These are phyloP conservation scores for Sphaeridia pumilis DNA, from an alignment of 2,888 invertebrate species.

Conservation along the genomic window DNA sequence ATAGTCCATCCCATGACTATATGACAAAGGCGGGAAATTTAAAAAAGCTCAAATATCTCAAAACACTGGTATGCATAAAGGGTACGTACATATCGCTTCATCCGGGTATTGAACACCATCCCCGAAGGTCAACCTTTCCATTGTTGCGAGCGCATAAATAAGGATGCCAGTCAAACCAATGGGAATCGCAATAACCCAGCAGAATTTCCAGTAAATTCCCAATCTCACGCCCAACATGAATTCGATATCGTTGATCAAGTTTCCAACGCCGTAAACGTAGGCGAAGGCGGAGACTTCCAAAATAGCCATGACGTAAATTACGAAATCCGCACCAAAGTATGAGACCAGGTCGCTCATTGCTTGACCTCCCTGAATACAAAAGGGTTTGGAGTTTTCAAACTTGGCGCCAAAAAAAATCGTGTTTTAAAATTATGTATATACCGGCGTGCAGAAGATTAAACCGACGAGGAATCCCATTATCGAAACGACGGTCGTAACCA, in stretches of 20 bases:
- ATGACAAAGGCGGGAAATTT: too few relatives aligned
- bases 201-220: constrained; percentile 63
- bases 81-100: too few relatives aligned
- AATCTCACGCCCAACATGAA: constrained; percentile 63
- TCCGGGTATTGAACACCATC: too few relatives aligned
- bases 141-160: constrained; percentile 42
- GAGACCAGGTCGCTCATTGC: constrained; percentile 50
- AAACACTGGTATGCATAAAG: too few relatives aligned
- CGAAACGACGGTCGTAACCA: constrained; percentile 49
- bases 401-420: too few relatives aligned
- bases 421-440: too few relatives aligned
- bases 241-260: constrained; percentile 59
- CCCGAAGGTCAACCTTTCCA: constrained; percentile 46
- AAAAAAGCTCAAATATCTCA: too few relatives aligned
- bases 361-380: constrained; percentile 46
- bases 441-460: constrained; percentile 59
- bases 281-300: constrained; percentile 45
- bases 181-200: constrained; percentile 66
- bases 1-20: too few relatives aligned
- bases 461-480: constrained; percentile 52
- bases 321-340: constrained; percentile 51
- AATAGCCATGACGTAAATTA: constrained; percentile 48
- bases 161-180: constrained; percentile 53
- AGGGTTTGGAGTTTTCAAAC: too few relatives aligned
- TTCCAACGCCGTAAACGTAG: constrained; percentile 47